These are phyloP conservation scores for Chelon labrosus DNA, from an alignment of 2,797 vertebrate species.

Conservation along the genomic window DNA sequence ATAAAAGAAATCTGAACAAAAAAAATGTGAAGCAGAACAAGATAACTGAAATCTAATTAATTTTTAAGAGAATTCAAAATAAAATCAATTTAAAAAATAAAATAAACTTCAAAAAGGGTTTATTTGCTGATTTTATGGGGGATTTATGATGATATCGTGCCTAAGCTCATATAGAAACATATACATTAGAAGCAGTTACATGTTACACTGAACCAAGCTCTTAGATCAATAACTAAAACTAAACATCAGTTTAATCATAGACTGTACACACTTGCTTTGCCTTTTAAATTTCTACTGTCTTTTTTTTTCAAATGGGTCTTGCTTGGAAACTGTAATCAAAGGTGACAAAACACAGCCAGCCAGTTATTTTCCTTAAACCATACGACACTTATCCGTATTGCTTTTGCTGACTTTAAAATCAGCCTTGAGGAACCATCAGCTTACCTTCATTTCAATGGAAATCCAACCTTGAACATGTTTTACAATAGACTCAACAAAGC, in stretches of 20 bases:
- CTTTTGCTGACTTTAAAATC: slow-evolving; percentile 34
- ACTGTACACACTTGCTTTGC: background rate
- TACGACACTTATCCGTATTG: background rate
- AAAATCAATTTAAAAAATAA: background rate
- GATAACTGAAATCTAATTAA: too few species aligned
- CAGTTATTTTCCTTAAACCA: slow-evolving; percentile 1
- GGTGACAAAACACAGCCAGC: slow-evolving; percentile 4
- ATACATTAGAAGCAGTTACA: background rate
- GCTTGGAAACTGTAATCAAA: slow-evolving; percentile 3
- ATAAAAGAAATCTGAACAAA: too few species aligned
- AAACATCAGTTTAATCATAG: slow-evolving; percentile 2
- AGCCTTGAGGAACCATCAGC: slow-evolving; percentile 44
- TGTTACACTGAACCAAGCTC: background rate
- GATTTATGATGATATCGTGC: background rate
- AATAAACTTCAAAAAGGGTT: background rate
- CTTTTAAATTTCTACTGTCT: too few species aligned
- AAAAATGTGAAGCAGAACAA: too few species aligned
- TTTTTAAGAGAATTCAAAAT: background rate
- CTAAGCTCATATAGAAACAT: background rate
- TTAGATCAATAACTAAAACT: background rate
- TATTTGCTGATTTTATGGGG: background rate
- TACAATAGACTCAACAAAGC: slow-evolving; percentile 75
- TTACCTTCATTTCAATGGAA: slow-evolving; percentile 53
- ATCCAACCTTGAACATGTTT: slow-evolving; percentile 64
- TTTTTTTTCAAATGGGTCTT: background rate